A percentile compares a stretch with the other conserved stretches of the same genome.
Conservation (phyloP, 2,797 vertebrate genomes). For the Myotis vivesi region DNA sequence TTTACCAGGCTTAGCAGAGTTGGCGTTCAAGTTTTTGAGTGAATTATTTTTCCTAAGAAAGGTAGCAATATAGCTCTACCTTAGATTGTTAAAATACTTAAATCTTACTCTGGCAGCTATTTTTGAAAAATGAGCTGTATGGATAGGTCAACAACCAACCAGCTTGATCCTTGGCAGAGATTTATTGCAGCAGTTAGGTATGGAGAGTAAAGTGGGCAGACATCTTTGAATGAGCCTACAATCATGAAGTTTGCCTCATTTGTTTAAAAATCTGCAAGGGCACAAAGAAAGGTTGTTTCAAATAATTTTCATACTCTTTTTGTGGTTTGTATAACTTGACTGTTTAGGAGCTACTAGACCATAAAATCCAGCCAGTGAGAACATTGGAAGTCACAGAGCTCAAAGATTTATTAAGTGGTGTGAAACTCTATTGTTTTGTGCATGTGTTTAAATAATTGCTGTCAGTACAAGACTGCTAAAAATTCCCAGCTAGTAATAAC, state of each 20-base stretch:
- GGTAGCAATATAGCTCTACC: not conserved
- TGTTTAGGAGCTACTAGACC: conserved; percentile 85
- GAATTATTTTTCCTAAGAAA: conserved; percentile 4
- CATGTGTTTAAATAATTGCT: conserved; percentile 87
- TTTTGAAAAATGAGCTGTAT: conserved; percentile 51
- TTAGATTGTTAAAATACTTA: conserved; percentile 15
- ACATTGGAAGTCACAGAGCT: conserved; percentile 83
- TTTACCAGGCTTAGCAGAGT: not conserved
- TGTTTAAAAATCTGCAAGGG: conserved; percentile 74
- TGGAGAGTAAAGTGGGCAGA: conserved; percentile 56
- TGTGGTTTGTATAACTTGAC: conserved; percentile 80
- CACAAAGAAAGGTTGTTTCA: conserved; percentile 77
- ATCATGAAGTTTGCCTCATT: conserved; percentile 69
- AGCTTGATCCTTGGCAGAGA: conserved; percentile 35
- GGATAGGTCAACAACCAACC: not conserved
- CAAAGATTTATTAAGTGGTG: conserved; percentile 87
- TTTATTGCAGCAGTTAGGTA: conserved; percentile 45
- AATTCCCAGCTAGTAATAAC: conserved; percentile 87
- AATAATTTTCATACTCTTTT: conserved; percentile 80
- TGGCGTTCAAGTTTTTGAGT: conserved; percentile 27
- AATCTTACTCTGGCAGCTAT: conserved; percentile 2
- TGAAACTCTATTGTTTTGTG: conserved; percentile 86
- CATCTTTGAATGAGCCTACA: conserved; percentile 73
- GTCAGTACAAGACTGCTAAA: conserved; percentile 86
- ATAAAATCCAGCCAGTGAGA: conserved; percentile 87